Base-by-base conservation (phyloP, 1,140 invertebrate genomes). In the Drosophila albomicans region DNA sequence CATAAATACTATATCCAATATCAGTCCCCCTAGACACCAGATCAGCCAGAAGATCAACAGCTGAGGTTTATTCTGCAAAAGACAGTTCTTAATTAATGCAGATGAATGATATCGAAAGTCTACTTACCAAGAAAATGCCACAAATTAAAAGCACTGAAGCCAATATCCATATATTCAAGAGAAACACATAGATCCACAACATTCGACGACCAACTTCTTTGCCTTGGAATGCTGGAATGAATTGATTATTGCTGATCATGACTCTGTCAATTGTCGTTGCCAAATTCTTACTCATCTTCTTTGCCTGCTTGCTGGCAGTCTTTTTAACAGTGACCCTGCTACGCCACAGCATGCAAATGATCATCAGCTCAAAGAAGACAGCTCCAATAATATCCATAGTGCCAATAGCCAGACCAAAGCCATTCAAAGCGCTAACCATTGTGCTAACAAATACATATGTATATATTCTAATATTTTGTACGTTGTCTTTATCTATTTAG, bases 341-440 rank as follows among this genome's bases (percentile, higher is more conserved):
- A n/a, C 38, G 30, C 5, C 64, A 20, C 48, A 88, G 15, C 58
- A 85, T 41, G 16, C 54, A 81, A 32, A 81, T 72, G 51, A 88
- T 79, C n/a, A 85, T 43, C 15, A 85, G 5, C 46, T 89, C 85
- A 41, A 88, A 89, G 16, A 78, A 48, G 13, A 89, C 7, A 3
- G 76, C 85, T 3, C 85, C 75, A 13, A 69, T 15, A n/a, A 88
- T 79, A 28, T 88, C 85, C 78, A 88, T 76, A 64, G 78, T 72
- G 15, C 81, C 85, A 46, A 89, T 89, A 38, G 78, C 85, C 68
- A 88, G 30, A 1, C 85, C 85, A 58, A 88, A 79, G n/a, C 70
- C 78, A 70, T 70, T 51, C 7, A 89, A 65, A 10, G 73, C 59
- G 54, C 68, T 78, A 41, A 78, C 38, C 77, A 82, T 80, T 7